Percentiles rank a stretch among this genome's conserved stretches.
Conservation (phyloP, 2,113 vertebrate species). For the Colistium nudipinnis region DNA sequence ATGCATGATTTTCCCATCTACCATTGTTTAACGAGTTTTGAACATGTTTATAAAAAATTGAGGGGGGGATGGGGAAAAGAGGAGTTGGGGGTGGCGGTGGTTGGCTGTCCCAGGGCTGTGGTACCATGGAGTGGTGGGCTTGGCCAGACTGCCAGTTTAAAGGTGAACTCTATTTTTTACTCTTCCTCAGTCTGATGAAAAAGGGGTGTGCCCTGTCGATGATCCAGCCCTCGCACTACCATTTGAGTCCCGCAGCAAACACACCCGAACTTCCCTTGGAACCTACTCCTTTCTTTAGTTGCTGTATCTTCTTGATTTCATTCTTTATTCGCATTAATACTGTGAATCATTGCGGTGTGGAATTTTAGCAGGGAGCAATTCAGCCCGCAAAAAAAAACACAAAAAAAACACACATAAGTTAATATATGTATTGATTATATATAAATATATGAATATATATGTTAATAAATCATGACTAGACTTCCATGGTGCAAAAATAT, state of each 20-base stretch:
- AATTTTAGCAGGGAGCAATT: slow-evolving; percentile 73
- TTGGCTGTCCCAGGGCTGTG: slow-evolving; percentile 50
- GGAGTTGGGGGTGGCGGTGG: slow-evolving; percentile 29
- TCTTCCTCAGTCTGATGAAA: slow-evolving; percentile 68
- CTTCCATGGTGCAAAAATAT: slow-evolving; percentile 71
- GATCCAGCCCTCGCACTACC: slow-evolving; percentile 59
- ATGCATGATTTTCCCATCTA: slow-evolving; percentile 97
- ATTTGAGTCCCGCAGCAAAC: slow-evolving; percentile 45
- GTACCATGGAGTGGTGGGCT: slow-evolving; percentile 45
- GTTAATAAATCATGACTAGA: slow-evolving; percentile 79
- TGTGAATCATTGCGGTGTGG: slow-evolving; percentile 79
- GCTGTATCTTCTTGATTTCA: slow-evolving; percentile 76
- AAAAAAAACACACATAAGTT: slow-evolving; percentile 69
- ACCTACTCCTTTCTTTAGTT: slow-evolving; percentile 73
- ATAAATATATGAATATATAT: slow-evolving; percentile 82
- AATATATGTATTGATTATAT: slow-evolving; percentile 82
- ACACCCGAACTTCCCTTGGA: slow-evolving; percentile 38
- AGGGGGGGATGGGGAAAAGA: slow-evolving; percentile 66
- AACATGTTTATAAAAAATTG: slow-evolving; percentile 82
- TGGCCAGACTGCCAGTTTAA: slow-evolving; percentile 56
- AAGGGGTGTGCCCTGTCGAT: slow-evolving; percentile 46
- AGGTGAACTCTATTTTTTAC: slow-evolving; percentile 74
- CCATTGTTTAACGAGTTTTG: slow-evolving; percentile 93
- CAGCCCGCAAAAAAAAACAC: slow-evolving; percentile 68
- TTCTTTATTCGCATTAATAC: slow-evolving; percentile 81